Evolutionary conservation across 2,888 invertebrate genomes (phyloP).

Genomic region (Tyria jacobaeae): DNA sequence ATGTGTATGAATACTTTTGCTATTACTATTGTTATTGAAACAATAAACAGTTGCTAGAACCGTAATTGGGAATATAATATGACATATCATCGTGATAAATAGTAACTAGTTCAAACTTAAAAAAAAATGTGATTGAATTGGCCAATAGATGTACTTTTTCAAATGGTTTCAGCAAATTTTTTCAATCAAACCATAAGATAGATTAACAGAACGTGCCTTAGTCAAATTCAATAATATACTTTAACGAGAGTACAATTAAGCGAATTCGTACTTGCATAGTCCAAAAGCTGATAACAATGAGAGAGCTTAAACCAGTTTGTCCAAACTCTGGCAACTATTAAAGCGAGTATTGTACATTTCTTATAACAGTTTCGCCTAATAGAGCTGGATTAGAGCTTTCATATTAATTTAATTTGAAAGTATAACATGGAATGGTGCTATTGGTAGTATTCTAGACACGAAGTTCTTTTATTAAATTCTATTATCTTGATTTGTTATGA

Average conservation of each 20-base stretch:
- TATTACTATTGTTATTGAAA: no score
- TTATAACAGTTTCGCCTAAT: background rate
- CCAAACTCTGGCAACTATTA: slow-evolving; percentile 20
- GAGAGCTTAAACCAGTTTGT: slow-evolving; percentile 26
- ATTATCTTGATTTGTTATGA: background rate
- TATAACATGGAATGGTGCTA: background rate
- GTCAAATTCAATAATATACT: background rate
- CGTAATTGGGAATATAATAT: no score
- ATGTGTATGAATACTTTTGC: background rate
- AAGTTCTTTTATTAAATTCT: background rate
- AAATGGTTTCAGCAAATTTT: no score
- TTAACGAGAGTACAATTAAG: background rate
- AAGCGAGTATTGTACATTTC: background rate
- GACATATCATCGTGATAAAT: no score
- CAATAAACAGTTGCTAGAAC: no score
- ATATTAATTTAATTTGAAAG: background rate
- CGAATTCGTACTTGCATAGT: background rate
- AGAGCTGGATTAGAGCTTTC: background rate
- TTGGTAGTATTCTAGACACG: background rate
- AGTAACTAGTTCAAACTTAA: no score
- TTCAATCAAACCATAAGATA: no score
- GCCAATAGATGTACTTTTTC: no score
- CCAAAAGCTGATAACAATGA: slow-evolving; percentile 26
- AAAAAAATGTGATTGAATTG: no score
- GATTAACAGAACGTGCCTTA: background rate